Evolutionary conservation across 2,797 vertebrate genomes (phyloP).

Genomic region (Spinibarbus caldwelli): DNA sequence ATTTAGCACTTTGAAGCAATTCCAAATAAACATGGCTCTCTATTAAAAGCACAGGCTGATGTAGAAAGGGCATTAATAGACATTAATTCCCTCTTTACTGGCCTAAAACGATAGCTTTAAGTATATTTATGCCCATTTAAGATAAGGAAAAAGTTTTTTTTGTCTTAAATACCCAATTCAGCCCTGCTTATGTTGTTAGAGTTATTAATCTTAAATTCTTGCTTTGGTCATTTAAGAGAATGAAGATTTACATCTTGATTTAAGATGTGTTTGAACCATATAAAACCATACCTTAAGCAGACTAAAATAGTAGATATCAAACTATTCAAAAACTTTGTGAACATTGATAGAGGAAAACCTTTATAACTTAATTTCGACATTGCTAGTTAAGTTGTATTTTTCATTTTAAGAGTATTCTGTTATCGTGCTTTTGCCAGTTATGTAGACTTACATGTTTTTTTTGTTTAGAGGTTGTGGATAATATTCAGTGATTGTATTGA

Average conservation of each 20-base stretch:
- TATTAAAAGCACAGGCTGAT: slow-evolving; percentile 41
- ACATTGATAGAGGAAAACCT: slow-evolving; percentile 12
- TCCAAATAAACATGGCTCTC: slow-evolving; percentile 25
- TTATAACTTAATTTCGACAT: slow-evolving; percentile 33
- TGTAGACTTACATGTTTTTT: slow-evolving; percentile 34
- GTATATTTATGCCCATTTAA: not conserved
- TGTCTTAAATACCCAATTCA: not conserved
- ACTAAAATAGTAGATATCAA: not conserved
- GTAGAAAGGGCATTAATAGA: not conserved
- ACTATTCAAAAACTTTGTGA: not conserved
- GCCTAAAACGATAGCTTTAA: not conserved
- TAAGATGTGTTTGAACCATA: slow-evolving; percentile 1
- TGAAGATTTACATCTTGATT: not conserved
- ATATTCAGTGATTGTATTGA: slow-evolving; percentile 47
- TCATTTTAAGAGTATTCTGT: slow-evolving; percentile 25
- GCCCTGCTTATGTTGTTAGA: not conserved
- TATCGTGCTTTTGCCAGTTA: slow-evolving; percentile 17
- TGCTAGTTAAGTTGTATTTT: slow-evolving; percentile 8
- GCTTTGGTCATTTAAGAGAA: slow-evolving; percentile 2
- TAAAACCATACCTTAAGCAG: not conserved
- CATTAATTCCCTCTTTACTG: not conserved
- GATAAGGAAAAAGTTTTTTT: not conserved
- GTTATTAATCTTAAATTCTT: not conserved
- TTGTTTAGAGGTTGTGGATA: slow-evolving; percentile 30
- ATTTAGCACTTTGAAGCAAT: slow-evolving; percentile 46